Evolutionary conservation across 1,140 invertebrate species (phyloP).

Genomic region (Drosophila lini): DNA sequence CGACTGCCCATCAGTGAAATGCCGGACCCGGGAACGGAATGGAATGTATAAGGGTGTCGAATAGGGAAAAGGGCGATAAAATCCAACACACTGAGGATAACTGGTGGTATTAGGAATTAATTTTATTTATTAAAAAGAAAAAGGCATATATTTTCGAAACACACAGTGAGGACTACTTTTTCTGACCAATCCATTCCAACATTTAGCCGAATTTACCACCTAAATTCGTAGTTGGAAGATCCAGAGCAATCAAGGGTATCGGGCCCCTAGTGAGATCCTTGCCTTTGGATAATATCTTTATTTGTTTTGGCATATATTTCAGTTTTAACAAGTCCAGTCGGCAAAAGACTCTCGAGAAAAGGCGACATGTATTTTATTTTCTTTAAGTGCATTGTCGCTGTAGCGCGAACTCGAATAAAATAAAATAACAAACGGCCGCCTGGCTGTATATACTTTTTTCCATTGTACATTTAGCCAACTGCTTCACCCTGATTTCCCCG

Average conservation of each 20-base stretch:
- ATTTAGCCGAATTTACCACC: background rate
- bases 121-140: too few relatives aligned
- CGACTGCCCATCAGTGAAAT: constrained; percentile 73
- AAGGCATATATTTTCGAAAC: too few relatives aligned
- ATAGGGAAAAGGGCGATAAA: constrained; percentile 14
- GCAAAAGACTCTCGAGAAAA: background rate
- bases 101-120: background rate
- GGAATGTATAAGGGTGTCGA: constrained; percentile 32
- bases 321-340: background rate
- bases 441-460: constrained; percentile 54
- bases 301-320: background rate
- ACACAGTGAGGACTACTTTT: background rate
- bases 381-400: constrained; percentile 14
- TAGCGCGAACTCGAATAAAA: constrained; percentile 55
- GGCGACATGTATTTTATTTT: background rate
- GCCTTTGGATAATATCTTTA: background rate
- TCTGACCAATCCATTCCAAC: background rate
- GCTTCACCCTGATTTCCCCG: constrained; percentile 45
- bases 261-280: background rate
- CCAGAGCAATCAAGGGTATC: background rate
- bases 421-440: constrained; percentile 70
- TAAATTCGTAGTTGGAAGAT: background rate
- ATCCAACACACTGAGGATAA: constrained; percentile 4
- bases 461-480: constrained; percentile 65
- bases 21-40: constrained; percentile 26